Base-by-base conservation (phyloP, 2,113 vertebrate species). In the Osmerus eperlanus region DNA sequence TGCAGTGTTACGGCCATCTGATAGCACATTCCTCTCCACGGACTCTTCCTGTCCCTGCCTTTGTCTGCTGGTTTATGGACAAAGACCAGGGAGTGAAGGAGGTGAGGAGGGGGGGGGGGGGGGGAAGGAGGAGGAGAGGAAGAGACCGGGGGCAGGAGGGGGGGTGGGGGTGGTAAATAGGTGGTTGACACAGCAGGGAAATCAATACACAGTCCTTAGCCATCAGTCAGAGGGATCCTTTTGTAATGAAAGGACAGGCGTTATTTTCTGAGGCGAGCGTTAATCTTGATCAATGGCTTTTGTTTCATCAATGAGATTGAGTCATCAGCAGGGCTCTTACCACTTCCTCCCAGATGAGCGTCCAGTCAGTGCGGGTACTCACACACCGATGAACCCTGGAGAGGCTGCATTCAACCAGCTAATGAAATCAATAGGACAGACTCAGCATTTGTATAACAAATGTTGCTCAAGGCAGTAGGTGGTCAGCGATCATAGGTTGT, bases 11-110 rank as follows among this genome's bases (percentile, higher is more conserved):
- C 75, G 13, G 78, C 80, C 62, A 78, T 82, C 81, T 79, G 81
- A 81, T 84, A 78, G 69, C 67, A n/a, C 77, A 83, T 80, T 84
- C 71, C 79, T 84, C 68, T 63, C 61, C 18, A n/a, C 65, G 65
- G 32, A 36, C 53, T 52, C 83, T 82, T 89, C 85, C 83, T 83
- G 79, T 82, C 74, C 59, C 72, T 59, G 71, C 67, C 76, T 84
- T 82, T 81, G 73, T 61, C 72, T 64, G 29, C 61, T 4, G 13
- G 72, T 80, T 81, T 79, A 79, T 67, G 71, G 80, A 78, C 84
- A 86, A 86, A 82, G 77, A 36, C 68, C 70, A 65, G 64, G 67
- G 18, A 65, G 72, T 3, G 76, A 28, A 67, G 21, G 64, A 77
- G 78, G 63, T 56, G 66, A 60, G 65, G 78, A 36, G 77, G 70